Conservation (phyloP, 37 sponge, comb jelly and placozoan species). For the Bolinopsis microptera region DNA sequence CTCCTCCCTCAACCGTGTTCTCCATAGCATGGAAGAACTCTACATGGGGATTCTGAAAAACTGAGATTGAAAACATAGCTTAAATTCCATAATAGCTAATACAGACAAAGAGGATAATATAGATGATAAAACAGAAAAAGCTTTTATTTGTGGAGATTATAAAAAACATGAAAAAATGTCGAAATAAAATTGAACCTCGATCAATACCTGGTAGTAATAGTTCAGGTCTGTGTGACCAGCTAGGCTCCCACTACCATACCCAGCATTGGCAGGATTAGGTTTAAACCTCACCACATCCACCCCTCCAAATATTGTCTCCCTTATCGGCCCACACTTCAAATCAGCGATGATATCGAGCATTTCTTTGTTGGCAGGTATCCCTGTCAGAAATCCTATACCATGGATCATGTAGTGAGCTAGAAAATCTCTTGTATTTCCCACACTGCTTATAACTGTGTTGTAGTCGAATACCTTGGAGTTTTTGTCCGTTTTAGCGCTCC, state of each 20-base stretch:
- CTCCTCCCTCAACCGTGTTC: conserved; percentile 2
- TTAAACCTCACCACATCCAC: not conserved
- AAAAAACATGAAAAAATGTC: too few species aligned
- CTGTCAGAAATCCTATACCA: not conserved
- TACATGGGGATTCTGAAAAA: not conserved
- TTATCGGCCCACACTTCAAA: not conserved
- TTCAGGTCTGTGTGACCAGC: conserved; percentile 18
- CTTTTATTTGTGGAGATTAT: too few species aligned
- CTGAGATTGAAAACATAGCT: too few species aligned
- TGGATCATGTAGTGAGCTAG: not conserved
- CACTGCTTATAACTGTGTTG: not conserved
- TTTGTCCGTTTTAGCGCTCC: not conserved
- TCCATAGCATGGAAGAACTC: not conserved
- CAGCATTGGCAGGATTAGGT: not conserved
- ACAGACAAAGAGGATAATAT: too few species aligned
- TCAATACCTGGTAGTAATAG: conserved; percentile 13
- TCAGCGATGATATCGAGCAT: not conserved
- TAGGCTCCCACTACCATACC: not conserved
- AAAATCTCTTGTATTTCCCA: not conserved
- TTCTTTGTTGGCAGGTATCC: not conserved
- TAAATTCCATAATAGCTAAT: too few species aligned
- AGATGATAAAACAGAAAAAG: too few species aligned
- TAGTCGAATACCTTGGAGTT: not conserved
- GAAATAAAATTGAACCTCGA: not conserved
- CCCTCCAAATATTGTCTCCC: not conserved